Base-by-base conservation (phyloP, 2,888 invertebrate genomes). In the Eupeodes latifasciatus region DNA sequence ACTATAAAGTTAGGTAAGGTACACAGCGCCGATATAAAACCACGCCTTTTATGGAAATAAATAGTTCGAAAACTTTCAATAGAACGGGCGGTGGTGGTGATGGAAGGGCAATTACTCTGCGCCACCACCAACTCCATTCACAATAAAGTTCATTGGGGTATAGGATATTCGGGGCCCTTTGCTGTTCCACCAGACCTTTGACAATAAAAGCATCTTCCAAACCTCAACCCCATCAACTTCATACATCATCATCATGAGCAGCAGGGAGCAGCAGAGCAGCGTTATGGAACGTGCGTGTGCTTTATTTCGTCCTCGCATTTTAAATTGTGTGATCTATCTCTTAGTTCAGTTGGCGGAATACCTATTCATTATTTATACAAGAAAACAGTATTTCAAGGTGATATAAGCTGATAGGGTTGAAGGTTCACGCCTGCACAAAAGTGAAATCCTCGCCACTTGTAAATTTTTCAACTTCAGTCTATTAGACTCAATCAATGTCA, bases 401-500 rank as follows among this genome's bases (percentile, higher is more conserved):
- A 11, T 36, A 55, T 27, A 40, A 9, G 40, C 40, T 5, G 40
- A 12, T 44, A n/a, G 71, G 66, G 64, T 66, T 85, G 72, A 55
- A 77, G 51, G 66, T 80, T 75, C 55, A 27, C 27, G 27, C 27
- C 9, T 40, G 40, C 9, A 47, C 16, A 64, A 81, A 81, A 75
- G 69, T 78, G 61, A 85, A 75, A 85, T 69, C 78, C 81, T 88
- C 69, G 81, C 78, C 85, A 78, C 40, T 40, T 40, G 40, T 66
- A 59, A 53, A 66, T 71, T 59, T 71, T 59, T 81, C 85, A 85
- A 75, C 81, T 88, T 75, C 78, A 88, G 80, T 77, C 80, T 87
- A 80, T 80, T 87, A 83, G 84, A 88, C 88, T 88, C 85, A 88
- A 88, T 88, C 88, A 88, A 88, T 88, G 88, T 88, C 88, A 88